phyloP scores from a whole-genome alignment of 1,140 invertebrate genomes.

The Bombyx mandarina region DNA sequence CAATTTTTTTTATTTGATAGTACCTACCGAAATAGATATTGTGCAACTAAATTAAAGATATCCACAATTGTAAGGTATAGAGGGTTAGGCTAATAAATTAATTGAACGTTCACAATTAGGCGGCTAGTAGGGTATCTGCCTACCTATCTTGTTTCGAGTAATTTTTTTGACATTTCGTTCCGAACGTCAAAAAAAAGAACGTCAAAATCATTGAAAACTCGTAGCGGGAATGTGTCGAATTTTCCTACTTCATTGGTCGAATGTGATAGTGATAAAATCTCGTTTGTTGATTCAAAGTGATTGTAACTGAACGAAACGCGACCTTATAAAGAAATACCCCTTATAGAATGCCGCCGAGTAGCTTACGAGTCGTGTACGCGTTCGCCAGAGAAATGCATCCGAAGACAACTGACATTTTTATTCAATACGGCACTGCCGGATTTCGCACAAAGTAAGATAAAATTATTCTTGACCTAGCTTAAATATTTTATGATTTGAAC shows the following conservation, averaged over 20 bases:
- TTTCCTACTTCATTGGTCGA: too few species aligned
- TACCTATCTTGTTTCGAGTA: too few species aligned
- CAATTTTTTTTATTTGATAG: too few species aligned
- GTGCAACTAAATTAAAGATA: too few species aligned
- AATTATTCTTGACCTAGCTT: constrained; percentile 14
- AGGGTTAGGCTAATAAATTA: too few species aligned
- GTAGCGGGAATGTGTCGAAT: constrained; percentile 50
- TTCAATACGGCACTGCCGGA: constrained; percentile 80
- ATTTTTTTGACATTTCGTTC: too few species aligned
- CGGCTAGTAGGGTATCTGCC: too few species aligned
- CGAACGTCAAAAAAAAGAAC: constrained; percentile 4
- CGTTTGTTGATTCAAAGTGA: constrained; percentile 64
- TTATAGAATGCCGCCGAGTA: constrained; percentile 64
- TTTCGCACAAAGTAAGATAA: constrained; percentile 78
- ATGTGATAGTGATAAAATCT: constrained; percentile 32
- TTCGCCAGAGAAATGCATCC: constrained; percentile 82
- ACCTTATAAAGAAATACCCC: constrained; percentile 62
- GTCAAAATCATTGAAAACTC: constrained; percentile 28
- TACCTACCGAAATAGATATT: too few species aligned
- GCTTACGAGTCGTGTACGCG: constrained; percentile 76
- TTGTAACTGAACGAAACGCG: constrained; percentile 50
- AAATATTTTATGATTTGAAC: constrained; percentile 13
- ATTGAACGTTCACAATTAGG: too few species aligned
- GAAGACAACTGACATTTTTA: constrained; percentile 73
- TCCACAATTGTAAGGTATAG: too few species aligned